Percentiles rank a stretch among this genome's conserved stretches.
Conservation (phyloP, 2,888 invertebrate genomes). For the Xestia ashworthii region DNA sequence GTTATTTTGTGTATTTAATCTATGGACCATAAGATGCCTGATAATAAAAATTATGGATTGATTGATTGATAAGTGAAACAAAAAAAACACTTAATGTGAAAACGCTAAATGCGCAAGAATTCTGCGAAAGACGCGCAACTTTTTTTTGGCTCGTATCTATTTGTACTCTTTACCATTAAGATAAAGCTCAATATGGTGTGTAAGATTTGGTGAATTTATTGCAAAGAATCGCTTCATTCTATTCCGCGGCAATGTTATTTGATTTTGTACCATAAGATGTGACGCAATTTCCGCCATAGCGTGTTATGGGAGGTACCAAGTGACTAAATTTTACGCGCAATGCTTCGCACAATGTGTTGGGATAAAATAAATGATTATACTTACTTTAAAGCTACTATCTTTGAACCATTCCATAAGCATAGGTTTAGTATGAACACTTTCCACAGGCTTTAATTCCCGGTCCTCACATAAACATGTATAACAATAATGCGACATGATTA, state of each 20-base stretch:
- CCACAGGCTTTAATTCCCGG: neutral
- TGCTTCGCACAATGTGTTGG: neutral
- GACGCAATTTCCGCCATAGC: conserved; percentile 8
- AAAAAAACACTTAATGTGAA: no score
- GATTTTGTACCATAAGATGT: neutral
- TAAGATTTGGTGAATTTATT: neutral
- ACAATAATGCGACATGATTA: neutral
- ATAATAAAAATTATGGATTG: no score
- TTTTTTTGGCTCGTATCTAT: neutral
- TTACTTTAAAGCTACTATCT: neutral
- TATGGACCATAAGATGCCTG: no score
- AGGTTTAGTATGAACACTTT: neutral
- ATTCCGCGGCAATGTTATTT: neutral
- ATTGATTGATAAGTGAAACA: no score
- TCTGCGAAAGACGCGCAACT: neutral
- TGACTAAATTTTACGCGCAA: no score
- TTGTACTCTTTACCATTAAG: neutral
- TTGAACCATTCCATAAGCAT: conserved; percentile 4
- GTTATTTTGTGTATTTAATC: no score
- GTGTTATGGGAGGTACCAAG: no score
- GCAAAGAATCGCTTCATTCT: neutral
- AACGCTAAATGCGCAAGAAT: neutral
- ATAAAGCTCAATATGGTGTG: neutral
- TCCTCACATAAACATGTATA: neutral
- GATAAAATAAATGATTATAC: neutral